Evolutionary conservation across 2,888 invertebrate genomes (phyloP).

Genomic region (Melangyna quadrimaculata): DNA sequence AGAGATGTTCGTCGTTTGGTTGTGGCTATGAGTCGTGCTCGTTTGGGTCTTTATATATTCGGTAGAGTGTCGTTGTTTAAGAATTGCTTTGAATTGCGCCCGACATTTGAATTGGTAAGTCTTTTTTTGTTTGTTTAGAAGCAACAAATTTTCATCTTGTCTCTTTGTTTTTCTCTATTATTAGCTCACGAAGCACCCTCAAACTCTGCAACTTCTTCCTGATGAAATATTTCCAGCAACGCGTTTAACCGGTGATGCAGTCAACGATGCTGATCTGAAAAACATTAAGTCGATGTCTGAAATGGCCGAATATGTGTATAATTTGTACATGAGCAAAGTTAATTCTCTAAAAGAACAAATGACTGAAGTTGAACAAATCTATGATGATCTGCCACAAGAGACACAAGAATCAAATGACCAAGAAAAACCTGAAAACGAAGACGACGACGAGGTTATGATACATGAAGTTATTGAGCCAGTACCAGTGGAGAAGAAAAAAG

Average conservation of each 20-base stretch:
- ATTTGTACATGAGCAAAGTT: conserved; percentile 92
- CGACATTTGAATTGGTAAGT: conserved; percentile 93
- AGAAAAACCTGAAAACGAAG: conserved; percentile 55
- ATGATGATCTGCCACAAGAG: conserved; percentile 82
- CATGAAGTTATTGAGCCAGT: conserved; percentile 58
- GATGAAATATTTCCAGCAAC: conserved; percentile 90
- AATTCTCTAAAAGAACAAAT: conserved; percentile 83
- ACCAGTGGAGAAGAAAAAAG: conserved; percentile 32
- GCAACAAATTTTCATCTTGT: neutral
- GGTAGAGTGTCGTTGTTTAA: conserved; percentile 95
- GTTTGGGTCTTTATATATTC: conserved; percentile 97
- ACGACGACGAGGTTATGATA: conserved; percentile 11
- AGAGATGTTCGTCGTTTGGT: conserved; percentile 97
- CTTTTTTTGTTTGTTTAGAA: neutral
- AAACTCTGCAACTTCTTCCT: conserved; percentile 89
- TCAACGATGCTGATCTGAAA: conserved; percentile 76
- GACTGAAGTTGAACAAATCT: conserved; percentile 72
- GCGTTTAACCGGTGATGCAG: conserved; percentile 82
- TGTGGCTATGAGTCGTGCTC: conserved; percentile 98
- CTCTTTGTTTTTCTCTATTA: conserved; percentile 68
- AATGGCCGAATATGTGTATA: conserved; percentile 97
- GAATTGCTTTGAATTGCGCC: conserved; percentile 98
- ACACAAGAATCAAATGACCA: conserved; percentile 72
- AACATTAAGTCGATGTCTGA: conserved; percentile 87
- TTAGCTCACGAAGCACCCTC: conserved; percentile 90